Conservation (phyloP, 23 tunicate species). For the Diplosoma virens region DNA sequence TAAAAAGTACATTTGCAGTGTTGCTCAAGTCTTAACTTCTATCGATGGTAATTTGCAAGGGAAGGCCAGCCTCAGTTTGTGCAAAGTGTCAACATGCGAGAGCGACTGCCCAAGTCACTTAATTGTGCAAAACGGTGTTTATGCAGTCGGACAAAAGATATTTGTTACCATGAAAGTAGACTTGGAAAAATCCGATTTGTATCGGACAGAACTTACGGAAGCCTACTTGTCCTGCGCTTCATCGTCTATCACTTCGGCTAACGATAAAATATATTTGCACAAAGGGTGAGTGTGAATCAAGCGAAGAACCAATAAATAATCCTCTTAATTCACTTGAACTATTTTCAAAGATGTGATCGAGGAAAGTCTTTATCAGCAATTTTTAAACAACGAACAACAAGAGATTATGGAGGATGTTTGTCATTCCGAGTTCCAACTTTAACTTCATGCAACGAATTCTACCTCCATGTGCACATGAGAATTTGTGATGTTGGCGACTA, state of each 20-base stretch:
- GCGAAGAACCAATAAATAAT: no score
- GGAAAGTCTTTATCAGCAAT: neutral
- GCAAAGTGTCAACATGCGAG: constrained; percentile 10
- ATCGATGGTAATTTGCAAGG: neutral
- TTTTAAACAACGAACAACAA: neutral
- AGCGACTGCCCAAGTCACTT: neutral
- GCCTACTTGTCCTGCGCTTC: constrained; percentile 10
- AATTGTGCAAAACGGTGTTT: neutral
- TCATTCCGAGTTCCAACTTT: neutral
- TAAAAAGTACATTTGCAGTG: neutral
- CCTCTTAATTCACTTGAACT: no score
- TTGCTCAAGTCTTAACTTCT: neutral
- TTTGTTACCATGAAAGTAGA: neutral
- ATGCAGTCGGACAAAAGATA: neutral
- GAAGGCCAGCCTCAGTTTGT: neutral
- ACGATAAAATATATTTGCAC: neutral
- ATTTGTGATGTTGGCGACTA: neutral
- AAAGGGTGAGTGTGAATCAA: constrained; percentile 3
- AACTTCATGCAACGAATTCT: neutral
- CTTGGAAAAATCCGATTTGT: neutral
- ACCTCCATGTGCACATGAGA: neutral
- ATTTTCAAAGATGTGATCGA: neutral
- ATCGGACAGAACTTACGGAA: neutral
- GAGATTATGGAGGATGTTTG: neutral
- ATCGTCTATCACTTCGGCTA: no score